Evolutionary conservation across 2,797 vertebrate species (phyloP).

Genomic region (Cyclura pinguis): DNA sequence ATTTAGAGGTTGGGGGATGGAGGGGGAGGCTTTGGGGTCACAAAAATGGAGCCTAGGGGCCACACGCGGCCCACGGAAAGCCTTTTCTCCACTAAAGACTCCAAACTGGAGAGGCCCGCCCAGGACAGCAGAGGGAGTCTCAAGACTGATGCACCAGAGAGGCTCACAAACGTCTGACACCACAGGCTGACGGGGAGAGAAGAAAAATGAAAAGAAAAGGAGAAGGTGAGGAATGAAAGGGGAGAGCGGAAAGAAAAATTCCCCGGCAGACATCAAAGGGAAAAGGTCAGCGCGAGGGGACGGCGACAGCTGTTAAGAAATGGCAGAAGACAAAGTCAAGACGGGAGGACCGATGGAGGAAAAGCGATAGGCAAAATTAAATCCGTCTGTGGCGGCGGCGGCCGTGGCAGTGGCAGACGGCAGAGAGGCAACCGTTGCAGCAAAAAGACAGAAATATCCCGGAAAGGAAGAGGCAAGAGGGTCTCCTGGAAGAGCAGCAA

Average conservation of each 20-base stretch:
- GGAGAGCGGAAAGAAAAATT: conserved; percentile 37
- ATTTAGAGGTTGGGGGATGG: too few species aligned
- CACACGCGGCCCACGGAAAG: too few species aligned
- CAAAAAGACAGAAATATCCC: background rate
- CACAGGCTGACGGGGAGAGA: background rate
- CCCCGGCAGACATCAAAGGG: conserved; percentile 19
- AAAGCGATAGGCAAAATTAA: conserved; percentile 44
- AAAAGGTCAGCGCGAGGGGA: conserved; percentile 64
- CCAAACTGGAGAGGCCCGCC: background rate
- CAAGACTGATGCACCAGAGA: background rate
- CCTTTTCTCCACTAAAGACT: too few species aligned
- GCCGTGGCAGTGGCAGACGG: too few species aligned
- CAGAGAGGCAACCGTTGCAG: background rate
- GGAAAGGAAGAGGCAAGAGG: conserved; percentile 15
- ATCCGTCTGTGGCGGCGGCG: conserved; percentile 26
- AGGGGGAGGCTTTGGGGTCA: too few species aligned
- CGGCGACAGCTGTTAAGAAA: conserved; percentile 29
- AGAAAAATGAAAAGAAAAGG: background rate
- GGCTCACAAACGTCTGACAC: background rate
- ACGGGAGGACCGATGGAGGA: conserved; percentile 33
- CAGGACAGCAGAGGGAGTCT: background rate
- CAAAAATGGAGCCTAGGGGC: too few species aligned
- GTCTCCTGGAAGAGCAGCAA: background rate
- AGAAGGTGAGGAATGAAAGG: background rate
- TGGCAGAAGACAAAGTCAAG: conserved; percentile 51